Evolutionary conservation across 2,888 invertebrate genomes (phyloP).

Genomic region (Oscheius myriophilus): DNA sequence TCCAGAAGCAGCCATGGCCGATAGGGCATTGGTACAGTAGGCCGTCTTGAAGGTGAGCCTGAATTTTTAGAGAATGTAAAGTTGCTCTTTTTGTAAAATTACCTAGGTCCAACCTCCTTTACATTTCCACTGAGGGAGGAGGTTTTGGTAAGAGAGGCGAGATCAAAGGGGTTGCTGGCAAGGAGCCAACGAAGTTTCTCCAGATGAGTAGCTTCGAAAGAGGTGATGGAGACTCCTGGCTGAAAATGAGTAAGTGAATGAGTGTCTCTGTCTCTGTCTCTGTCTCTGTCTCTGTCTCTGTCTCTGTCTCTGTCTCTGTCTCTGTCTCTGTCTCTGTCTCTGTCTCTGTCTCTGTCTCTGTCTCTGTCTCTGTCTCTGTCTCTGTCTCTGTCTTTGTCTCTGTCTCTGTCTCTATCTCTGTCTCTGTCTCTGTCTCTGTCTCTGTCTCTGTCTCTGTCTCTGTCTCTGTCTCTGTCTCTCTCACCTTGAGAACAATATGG

Average conservation of each 20-base stretch:
- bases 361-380: not conserved
- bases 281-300: not conserved
- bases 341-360: not conserved
- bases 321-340: not conserved
- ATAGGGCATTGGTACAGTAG: constrained; percentile 93
- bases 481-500: constrained; percentile 31
- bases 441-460: not conserved
- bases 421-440: not conserved
- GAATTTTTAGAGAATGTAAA: constrained; percentile 36
- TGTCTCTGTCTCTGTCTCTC: not conserved
- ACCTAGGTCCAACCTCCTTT: constrained; percentile 46
- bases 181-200: constrained; percentile 19
- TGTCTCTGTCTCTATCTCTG: not conserved
- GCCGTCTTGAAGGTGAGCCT: constrained; percentile 91
- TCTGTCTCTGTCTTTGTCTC: not conserved
- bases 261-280: not conserved
- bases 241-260: not conserved
- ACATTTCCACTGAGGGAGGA: constrained; percentile 23
- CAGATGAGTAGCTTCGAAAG: constrained; percentile 1
- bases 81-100: not conserved
- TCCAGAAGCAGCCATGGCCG: constrained; percentile 88
- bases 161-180: constrained; percentile 10
- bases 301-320: not conserved
- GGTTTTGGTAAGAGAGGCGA: not conserved
- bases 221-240: not conserved